Base-by-base conservation (phyloP, 2,113 vertebrate species). In the Zapornia atra region DNA sequence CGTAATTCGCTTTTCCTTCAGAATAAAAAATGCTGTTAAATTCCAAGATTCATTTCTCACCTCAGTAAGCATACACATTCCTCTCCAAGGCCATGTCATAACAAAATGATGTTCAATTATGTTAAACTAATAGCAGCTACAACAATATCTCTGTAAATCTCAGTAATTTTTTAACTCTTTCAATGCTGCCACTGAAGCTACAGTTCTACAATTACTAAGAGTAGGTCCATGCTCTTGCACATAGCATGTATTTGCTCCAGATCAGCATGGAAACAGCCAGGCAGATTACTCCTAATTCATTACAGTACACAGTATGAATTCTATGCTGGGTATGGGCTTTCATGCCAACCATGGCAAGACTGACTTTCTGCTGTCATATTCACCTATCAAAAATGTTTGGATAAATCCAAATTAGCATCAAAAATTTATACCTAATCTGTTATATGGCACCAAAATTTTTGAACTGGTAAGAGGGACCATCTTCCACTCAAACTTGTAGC, bases 401-500 rank as follows among this genome's bases (percentile, higher is more conserved):
- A 46, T 66, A 71, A 59, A 84, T 12, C 51, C 19, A 53, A 91
- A 82, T 90, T 71, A 85, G 48, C 57, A 87, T 25, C 70, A 82
- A 33, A 56, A 63, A 72, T 76, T 68, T 78, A 48, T 71, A 96
- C 29, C 38, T 86, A 44, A 75, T 44, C 77, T 46, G 51, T 60
- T 42, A 33, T 2, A 40, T 13, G 38, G 64, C 42, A 70, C 21
- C 17, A 44, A 78, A 34, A 38, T n/a, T 91, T 88, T n/a, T 40
- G 16, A 89, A 59, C 10, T 2, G 66, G 0, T 46, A 53, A 71
- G 11, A 87, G 16, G 5, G 10, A 48, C 9, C 2, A 15, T 84
- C 31, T 71, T 63, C n/a, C 19, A 70, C 5, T 26, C 2, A 6
- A 25, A 42, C 26, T 14, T 2, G 0, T 19, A n/a, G 33, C 15